Percentiles rank a stretch among this genome's conserved stretches.
phyloP scores from a whole-genome alignment of 2,888 invertebrate species.

The Agrochola macilenta region DNA sequence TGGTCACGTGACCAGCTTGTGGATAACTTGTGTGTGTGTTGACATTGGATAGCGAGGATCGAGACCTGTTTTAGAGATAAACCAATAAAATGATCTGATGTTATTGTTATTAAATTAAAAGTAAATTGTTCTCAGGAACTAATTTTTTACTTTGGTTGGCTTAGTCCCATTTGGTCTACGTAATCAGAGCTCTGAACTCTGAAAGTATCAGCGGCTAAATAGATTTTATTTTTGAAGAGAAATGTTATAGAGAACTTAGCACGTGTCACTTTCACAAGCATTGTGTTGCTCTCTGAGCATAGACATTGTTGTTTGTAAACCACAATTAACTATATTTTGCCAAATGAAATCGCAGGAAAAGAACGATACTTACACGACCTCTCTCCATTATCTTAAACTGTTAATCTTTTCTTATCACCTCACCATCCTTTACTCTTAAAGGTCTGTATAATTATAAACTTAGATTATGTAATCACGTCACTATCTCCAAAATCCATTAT shows the following conservation, averaged over 20 bases:
- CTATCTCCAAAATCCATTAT: constrained; percentile 57
- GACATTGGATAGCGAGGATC: constrained; percentile 3
- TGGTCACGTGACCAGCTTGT: constrained; percentile 21
- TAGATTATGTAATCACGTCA: constrained; percentile 54
- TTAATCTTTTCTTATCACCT: constrained; percentile 30
- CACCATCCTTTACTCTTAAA: not conserved
- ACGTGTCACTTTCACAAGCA: not conserved
- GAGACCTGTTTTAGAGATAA: constrained; percentile 6
- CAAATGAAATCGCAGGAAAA: not conserved
- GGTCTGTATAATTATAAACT: constrained; percentile 42
- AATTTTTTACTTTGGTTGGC: not conserved
- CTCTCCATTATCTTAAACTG: not conserved
- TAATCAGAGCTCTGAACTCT: not conserved
- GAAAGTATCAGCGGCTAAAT: not conserved
- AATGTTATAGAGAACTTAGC: not conserved
- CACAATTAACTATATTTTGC: not conserved
- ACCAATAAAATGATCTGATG: not conserved
- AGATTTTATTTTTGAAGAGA: not conserved
- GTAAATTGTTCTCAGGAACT: too few species aligned
- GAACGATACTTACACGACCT: too few species aligned
- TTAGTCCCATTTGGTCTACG: not conserved
- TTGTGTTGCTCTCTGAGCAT: not conserved
- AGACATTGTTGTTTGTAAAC: not conserved
- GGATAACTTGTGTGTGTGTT: constrained; percentile 1
- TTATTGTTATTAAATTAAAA: not conserved